These are phyloP conservation scores for Bombylius discolor DNA, from an alignment of 2,888 invertebrate genomes.

Conservation along the genomic window DNA sequence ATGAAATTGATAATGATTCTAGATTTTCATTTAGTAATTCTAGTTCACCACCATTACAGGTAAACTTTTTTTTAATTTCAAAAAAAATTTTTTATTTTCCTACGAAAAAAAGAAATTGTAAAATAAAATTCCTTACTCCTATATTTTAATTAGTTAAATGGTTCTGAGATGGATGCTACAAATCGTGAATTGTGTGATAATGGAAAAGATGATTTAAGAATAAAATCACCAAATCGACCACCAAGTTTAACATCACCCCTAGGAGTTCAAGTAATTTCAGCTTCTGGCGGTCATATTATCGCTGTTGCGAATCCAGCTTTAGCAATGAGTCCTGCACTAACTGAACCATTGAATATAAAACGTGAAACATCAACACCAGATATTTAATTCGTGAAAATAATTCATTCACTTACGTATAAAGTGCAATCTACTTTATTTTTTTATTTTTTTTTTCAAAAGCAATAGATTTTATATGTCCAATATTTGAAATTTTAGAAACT, in stretches of 20 bases:
- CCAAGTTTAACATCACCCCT: slow-evolving; percentile 16
- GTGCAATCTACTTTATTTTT: too few relatives aligned
- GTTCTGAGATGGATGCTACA: slow-evolving; percentile 6
- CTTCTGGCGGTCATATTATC: slow-evolving; percentile 75
- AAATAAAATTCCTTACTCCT: background rate
- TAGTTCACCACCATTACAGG: slow-evolving; percentile 56
- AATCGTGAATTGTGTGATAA: slow-evolving; percentile 2
- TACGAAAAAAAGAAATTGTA: too few relatives aligned
- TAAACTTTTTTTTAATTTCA: slow-evolving; percentile 16
- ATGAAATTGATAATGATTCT: slow-evolving; percentile 43
- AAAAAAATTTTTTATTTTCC: too few relatives aligned
- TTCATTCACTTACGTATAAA: background rate
- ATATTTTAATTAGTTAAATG: slow-evolving; percentile 7
- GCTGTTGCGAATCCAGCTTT: slow-evolving; percentile 81
- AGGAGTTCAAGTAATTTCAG: slow-evolving; percentile 63
- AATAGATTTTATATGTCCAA: too few relatives aligned
- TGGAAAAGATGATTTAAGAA: slow-evolving; percentile 1
- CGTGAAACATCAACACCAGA: slow-evolving; percentile 31
- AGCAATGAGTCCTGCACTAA: slow-evolving; percentile 43
- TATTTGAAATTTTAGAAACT: too few relatives aligned
- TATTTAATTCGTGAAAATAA: background rate
- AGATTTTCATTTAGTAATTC: slow-evolving; percentile 67
- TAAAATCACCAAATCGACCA: slow-evolving; percentile 15
- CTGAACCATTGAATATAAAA: slow-evolving; percentile 30
- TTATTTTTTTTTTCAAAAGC: too few relatives aligned